Conservation (phyloP, 2,797 vertebrate genomes). For the Kryptolebias ocellatus region DNA sequence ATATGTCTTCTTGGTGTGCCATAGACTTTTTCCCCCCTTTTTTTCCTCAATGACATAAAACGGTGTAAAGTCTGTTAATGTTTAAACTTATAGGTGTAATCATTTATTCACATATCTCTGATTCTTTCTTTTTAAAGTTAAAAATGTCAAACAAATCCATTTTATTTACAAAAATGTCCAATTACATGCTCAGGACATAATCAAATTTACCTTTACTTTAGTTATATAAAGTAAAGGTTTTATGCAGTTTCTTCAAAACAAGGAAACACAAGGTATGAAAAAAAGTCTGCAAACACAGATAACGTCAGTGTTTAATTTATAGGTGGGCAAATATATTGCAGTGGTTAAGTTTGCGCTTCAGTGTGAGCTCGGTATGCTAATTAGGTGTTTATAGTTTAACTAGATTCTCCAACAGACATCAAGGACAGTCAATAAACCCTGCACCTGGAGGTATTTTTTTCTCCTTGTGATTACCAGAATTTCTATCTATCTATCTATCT, state of each 20-base stretch:
- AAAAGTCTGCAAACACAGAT: slow-evolving; percentile 25
- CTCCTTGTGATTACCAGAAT: background rate
- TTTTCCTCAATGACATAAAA: slow-evolving; percentile 10
- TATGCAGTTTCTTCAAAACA: background rate
- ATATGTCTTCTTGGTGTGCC: background rate
- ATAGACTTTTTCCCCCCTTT: background rate
- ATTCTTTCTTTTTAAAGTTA: background rate
- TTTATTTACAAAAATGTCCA: background rate
- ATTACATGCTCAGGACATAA: too few relatives aligned
- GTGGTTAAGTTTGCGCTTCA: slow-evolving; percentile 19
- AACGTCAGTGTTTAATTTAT: slow-evolving; percentile 26
- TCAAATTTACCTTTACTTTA: background rate
- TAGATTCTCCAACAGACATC: slow-evolving; percentile 23
- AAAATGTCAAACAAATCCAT: background rate
- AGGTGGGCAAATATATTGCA: slow-evolving; percentile 47
- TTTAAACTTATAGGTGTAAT: slow-evolving; percentile 35
- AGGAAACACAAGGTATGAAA: slow-evolving; percentile 26
- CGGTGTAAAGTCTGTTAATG: slow-evolving; percentile 36
- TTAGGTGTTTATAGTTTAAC: slow-evolving; percentile 37
- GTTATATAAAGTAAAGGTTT: background rate
- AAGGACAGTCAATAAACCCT: slow-evolving; percentile 16
- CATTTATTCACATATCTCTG: slow-evolving; percentile 8
- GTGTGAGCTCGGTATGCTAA: slow-evolving; percentile 23
- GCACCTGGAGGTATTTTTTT: slow-evolving; percentile 35
- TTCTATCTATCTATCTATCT: background rate